Evolutionary conservation across 2,888 invertebrate genomes (phyloP).

Genomic region (Tridacna crocea): DNA sequence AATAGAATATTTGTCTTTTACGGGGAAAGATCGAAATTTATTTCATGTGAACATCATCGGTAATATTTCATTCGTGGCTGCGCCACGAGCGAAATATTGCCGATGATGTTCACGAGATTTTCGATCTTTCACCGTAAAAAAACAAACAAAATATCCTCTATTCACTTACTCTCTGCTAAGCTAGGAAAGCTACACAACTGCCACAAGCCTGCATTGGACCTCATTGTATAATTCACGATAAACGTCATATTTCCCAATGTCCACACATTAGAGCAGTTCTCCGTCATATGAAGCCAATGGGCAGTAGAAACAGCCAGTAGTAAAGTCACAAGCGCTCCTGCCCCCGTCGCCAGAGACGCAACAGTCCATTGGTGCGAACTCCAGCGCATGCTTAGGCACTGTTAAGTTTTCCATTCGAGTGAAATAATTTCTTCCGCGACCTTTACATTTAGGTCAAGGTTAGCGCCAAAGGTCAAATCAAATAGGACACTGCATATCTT

Average conservation of each 20-base stretch:
- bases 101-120: too few species aligned
- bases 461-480: too few species aligned
- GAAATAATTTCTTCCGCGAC: background rate
- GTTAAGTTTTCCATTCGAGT: conserved; percentile 39
- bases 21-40: too few species aligned
- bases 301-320: conserved; percentile 74
- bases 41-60: too few species aligned
- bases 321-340: conserved; percentile 68
- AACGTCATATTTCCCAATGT: conserved; percentile 24
- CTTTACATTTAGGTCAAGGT: too few species aligned
- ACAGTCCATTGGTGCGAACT: conserved; percentile 60
- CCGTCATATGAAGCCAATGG: conserved; percentile 72
- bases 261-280: conserved; percentile 38
- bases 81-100: too few species aligned
- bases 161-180: too few species aligned
- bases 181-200: conserved; percentile 49
- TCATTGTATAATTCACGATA: conserved; percentile 41
- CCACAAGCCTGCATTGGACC: conserved; percentile 69
- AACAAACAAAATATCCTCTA: too few species aligned
- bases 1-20: too few species aligned
- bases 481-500: too few species aligned
- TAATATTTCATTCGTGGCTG: too few species aligned
- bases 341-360: conserved; percentile 68
- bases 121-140: too few species aligned
- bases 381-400: conserved; percentile 39